A percentile compares a stretch with the other conserved stretches of the same genome.
phyloP scores from a whole-genome alignment of 1,140 invertebrate genomes.

The Atta texana region DNA sequence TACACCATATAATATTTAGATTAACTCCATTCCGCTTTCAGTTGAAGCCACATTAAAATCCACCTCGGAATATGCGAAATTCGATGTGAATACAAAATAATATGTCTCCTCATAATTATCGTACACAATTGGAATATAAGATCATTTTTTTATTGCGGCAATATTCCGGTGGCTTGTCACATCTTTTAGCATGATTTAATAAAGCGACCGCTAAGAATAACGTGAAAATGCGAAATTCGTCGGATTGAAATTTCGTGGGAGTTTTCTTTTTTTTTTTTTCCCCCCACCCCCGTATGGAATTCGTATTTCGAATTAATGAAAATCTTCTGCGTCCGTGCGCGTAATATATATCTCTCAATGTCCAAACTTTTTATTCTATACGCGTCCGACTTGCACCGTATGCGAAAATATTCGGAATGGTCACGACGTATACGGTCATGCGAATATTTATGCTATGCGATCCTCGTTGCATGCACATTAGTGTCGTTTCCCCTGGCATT shows the following conservation, averaged over 20 bases:
- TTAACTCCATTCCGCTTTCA: constrained; percentile 28
- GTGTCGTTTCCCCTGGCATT: constrained; percentile 45
- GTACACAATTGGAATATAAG: background rate
- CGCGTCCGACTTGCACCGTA: background rate
- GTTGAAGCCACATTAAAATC: constrained; percentile 11
- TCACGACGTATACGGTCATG: constrained; percentile 26
- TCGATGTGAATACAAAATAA: constrained; percentile 37
- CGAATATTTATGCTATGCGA: constrained; percentile 39
- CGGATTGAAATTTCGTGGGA: background rate
- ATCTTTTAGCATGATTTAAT: background rate
- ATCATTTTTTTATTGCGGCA: constrained; percentile 25
- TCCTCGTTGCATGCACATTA: constrained; percentile 39
- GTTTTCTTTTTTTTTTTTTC: background rate
- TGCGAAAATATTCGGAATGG: constrained; percentile 15
- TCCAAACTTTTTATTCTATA: constrained; percentile 24
- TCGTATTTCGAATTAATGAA: constrained; percentile 45
- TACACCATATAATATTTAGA: constrained; percentile 42
- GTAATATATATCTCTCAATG: background rate
- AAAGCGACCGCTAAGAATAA: background rate
- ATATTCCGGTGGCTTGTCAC: background rate
- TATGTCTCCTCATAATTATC: constrained; percentile 15
- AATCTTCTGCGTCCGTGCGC: background rate
- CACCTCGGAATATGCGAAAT: constrained; percentile 26
- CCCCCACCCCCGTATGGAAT: background rate
- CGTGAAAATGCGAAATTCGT: background rate